Evolutionary conservation across 1,140 invertebrate genomes (phyloP).

Genomic region (Copidosoma floridanum): DNA sequence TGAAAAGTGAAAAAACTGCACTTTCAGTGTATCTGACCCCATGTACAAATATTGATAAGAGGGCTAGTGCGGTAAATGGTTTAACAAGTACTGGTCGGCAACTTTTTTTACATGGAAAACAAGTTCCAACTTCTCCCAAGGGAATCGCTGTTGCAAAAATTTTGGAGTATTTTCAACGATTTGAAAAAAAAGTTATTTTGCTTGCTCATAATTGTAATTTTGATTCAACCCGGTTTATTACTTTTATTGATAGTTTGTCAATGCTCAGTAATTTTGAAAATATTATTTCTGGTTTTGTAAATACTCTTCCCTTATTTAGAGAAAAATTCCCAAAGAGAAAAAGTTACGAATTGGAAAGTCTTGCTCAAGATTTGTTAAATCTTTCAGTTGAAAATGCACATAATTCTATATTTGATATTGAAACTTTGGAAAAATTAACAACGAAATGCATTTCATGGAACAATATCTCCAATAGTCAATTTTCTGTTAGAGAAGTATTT

Average conservation of each 20-base stretch:
- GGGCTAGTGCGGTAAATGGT: constrained; percentile 9
- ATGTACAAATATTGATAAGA: background rate
- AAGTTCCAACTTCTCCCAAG: background rate
- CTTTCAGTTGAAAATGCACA: no score
- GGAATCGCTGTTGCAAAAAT: background rate
- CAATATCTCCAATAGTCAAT: no score
- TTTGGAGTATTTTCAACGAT: background rate
- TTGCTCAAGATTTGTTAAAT: no score
- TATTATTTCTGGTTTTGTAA: background rate
- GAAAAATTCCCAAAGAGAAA: no score
- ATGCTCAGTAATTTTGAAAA: background rate
- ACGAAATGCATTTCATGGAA: no score
- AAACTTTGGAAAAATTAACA: no score
- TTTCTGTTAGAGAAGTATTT: no score
- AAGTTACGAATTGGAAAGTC: no score
- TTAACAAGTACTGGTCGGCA: constrained; percentile 3
- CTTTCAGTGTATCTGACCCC: constrained; percentile 17
- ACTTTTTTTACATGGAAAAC: constrained; percentile 1
- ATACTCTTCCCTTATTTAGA: background rate
- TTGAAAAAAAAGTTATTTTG: background rate
- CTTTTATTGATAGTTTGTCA: background rate
- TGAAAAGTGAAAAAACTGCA: background rate
- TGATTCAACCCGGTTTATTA: background rate
- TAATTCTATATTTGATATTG: no score
- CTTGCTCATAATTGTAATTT: background rate